A percentile compares a stretch with the other conserved stretches of the same genome.
These are phyloP conservation scores for Serripes groenlandicus DNA, from an alignment of 2,888 invertebrate species.

Conservation along the genomic window DNA sequence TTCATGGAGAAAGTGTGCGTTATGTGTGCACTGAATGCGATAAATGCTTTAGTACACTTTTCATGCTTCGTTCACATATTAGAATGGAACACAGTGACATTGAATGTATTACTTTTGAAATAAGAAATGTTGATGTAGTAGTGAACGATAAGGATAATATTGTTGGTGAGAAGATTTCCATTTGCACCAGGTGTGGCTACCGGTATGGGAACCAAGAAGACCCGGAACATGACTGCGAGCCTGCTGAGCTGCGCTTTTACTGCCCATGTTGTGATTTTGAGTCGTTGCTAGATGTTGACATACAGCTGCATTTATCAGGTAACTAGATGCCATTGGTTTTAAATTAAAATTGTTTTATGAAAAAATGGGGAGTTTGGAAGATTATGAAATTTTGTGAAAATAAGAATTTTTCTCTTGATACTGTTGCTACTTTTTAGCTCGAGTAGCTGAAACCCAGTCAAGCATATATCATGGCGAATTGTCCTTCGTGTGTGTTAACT, in stretches of 20 bases:
- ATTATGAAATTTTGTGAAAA: too few species aligned
- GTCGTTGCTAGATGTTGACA: neutral
- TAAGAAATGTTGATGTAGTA: conserved; percentile 6
- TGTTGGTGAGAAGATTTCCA: neutral
- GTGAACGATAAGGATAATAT: neutral
- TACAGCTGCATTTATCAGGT: conserved; percentile 29
- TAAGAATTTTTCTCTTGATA: too few species aligned
- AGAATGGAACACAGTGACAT: conserved; percentile 22
- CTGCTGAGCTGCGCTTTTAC: conserved; percentile 21
- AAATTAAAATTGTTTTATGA: neutral
- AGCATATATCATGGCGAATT: too few species aligned
- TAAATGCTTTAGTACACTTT: conserved; percentile 12
- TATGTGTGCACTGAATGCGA: conserved; percentile 18
- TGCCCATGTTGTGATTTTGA: conserved; percentile 37
- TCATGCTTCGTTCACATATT: conserved; percentile 3
- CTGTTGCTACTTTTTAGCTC: too few species aligned
- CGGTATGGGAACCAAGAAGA: neutral
- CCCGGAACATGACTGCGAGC: conserved; percentile 28
- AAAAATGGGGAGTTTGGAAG: too few species aligned
- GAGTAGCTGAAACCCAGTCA: too few species aligned
- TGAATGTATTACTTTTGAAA: neutral
- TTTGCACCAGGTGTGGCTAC: conserved; percentile 26
- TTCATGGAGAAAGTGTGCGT: conserved; percentile 13
- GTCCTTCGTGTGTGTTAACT: too few species aligned
- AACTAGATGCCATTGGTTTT: neutral